Evolutionary conservation across 2,797 vertebrate genomes (phyloP).

Genomic region (Gallinago nigripennis): DNA sequence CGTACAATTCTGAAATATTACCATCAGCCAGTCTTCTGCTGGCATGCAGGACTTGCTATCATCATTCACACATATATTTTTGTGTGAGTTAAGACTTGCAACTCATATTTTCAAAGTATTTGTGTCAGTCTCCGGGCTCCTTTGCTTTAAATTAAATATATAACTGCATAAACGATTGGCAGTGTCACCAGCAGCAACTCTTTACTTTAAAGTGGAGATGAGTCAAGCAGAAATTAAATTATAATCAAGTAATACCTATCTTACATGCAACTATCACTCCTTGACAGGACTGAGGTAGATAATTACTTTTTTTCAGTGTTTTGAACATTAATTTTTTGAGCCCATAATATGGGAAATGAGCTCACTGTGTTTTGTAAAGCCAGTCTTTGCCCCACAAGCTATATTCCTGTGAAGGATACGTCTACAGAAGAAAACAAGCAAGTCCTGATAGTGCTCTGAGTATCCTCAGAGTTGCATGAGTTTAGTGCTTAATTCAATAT

Average conservation of each 20-base stretch:
- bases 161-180: conserved; percentile 18
- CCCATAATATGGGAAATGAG: not conserved
- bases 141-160: conserved; percentile 36
- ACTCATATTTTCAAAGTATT: conserved; percentile 44
- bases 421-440: not conserved
- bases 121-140: conserved; percentile 37
- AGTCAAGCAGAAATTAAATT: conserved; percentile 29
- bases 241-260: not conserved
- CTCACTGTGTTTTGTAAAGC: not conserved
- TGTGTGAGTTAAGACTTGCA: conserved; percentile 49
- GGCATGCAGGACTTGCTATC: conserved; percentile 19
- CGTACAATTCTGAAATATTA: conserved; percentile 9
- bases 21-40: conserved; percentile 2
- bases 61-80: conserved; percentile 55
- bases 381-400: not conserved
- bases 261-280: not conserved
- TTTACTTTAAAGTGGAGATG: not conserved
- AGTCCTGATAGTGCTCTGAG: not conserved
- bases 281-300: not conserved
- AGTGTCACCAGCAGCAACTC: not conserved
- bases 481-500: not conserved
- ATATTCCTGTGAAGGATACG: not conserved
- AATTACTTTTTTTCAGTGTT: not conserved
- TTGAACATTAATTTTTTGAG: not conserved
- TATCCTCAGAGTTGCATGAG: not conserved